Evolutionary conservation across 2,113 vertebrate genomes (phyloP).

Genomic region (Pseudolaguvia tuberculata): DNA sequence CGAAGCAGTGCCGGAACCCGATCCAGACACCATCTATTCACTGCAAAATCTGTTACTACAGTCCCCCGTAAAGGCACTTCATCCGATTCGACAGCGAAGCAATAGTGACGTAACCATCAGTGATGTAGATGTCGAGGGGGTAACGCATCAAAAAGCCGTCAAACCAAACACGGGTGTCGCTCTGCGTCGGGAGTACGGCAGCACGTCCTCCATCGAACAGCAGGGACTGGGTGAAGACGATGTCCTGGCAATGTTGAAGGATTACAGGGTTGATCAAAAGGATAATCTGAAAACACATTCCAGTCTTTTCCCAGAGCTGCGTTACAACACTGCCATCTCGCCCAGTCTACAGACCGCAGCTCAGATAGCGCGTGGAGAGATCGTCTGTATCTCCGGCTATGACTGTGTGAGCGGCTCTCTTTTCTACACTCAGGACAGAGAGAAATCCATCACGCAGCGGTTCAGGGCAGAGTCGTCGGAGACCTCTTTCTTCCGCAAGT

Average conservation of each 20-base stretch:
- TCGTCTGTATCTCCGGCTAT: conserved; percentile 83
- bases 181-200: conserved; percentile 91
- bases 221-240: conserved; percentile 85
- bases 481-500: conserved; percentile 84
- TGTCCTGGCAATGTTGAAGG: conserved; percentile 86
- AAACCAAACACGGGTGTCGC: conserved; percentile 95
- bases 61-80: conserved; percentile 82
- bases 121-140: conserved; percentile 89
- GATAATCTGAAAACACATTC: conserved; percentile 77
- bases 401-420: conserved; percentile 83
- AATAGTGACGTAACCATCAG: conserved; percentile 98
- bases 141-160: conserved; percentile 86
- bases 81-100: conserved; percentile 91
- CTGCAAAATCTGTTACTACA: conserved; percentile 80
- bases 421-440: conserved; percentile 77
- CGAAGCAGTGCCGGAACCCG: conserved; percentile 66
- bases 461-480: conserved; percentile 85
- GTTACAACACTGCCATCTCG: conserved; percentile 78
- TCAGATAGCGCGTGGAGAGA: conserved; percentile 88
- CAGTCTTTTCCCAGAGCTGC: conserved; percentile 79
- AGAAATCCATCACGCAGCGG: conserved; percentile 84
- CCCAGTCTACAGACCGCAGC: conserved; percentile 88
- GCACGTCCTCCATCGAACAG: conserved; percentile 93
- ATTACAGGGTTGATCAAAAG: conserved; percentile 78
- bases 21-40: conserved; percentile 75